Evolutionary conservation across 2,797 vertebrate genomes (phyloP), one percentile per base, ranked within the genome.

Genomic region (Bradypus variegatus): DNA sequence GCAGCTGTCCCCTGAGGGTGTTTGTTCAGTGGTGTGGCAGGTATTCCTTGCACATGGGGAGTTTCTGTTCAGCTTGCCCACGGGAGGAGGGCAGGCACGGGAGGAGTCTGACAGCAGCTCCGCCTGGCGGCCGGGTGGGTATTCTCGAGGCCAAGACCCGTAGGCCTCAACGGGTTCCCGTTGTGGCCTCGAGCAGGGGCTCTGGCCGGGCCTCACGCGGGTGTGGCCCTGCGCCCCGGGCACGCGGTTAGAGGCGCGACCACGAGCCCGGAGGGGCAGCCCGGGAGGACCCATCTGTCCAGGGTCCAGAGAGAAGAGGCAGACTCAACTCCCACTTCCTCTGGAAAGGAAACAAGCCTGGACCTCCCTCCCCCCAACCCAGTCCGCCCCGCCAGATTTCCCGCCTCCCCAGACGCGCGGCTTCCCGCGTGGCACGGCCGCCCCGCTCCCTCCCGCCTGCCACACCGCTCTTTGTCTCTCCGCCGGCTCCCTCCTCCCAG

Each of bases 391-490:
- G 82, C 90, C 88, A 38, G 85, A 48, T 38, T 89, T 73, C 62
- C 94, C 55, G 31, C 92, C 82, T 48, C 82, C 13, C 45, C 73
- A 0, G 45, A 79, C 58, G 67, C 79, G 18, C 89, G 62, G 84
- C 90, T 88, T 86, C 92, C 38, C 72, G 84, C 91, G 90, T 94
- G 91, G 80, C 94, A 87, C 41, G 33, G 65, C 78, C 73, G 27
- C 62, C 81, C 81, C 11, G 38, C 38, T 76, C 50, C 67, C 70
- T 72, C 86, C 45, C 13, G 41, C 60, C 86, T 16, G 83, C 87
- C 91, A 75, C 69, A 31, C 92, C 1, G 93, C 93, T 73, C 95
- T 95, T 96, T 95, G 96, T 95, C 77, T 96, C 78, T 36, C 69
- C 23, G 70, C 85, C 36, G 50, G 27, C 82, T 86, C 94, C 90